A percentile compares a stretch with the other conserved stretches of the same genome.
Conservation (phyloP, 2,888 invertebrate species). For the Epicampocera succincta region DNA sequence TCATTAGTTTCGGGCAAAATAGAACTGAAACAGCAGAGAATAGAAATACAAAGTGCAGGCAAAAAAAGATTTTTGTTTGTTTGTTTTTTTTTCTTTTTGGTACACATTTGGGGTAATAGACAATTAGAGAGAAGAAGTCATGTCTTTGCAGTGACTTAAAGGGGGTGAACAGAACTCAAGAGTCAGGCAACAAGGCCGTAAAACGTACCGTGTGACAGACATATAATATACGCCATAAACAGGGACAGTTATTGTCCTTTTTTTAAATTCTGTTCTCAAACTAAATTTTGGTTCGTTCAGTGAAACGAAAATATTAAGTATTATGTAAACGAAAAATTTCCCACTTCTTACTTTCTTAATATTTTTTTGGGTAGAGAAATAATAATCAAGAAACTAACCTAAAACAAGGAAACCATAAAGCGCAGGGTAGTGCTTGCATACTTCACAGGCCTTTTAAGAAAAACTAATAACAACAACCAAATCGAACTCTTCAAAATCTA, state of each 20-base stretch:
- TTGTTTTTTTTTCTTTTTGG: too few relatives aligned
- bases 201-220: conserved; percentile 13
- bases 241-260: conserved; percentile 25
- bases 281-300: conserved; percentile 6
- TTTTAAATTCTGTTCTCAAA: not conserved
- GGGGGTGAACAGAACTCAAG: not conserved
- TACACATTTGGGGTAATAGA: not conserved
- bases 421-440: not conserved
- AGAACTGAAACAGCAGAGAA: not conserved
- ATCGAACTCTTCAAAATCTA: conserved; percentile 40
- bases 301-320: not conserved
- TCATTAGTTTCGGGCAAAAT: conserved; percentile 50
- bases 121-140: not conserved
- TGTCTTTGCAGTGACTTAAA: not conserved
- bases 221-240: conserved; percentile 16
- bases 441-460: conserved; percentile 21
- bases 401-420: conserved; percentile 5
- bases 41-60: not conserved
- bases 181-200: conserved; percentile 2
- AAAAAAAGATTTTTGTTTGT: too few relatives aligned
- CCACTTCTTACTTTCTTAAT: conserved; percentile 43
- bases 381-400: not conserved
- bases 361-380: conserved; percentile 30
- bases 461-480: not conserved
- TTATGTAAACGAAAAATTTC: too few relatives aligned